Evolutionary conservation across 2,888 invertebrate genomes (phyloP), one percentile per base, ranked within the genome.

Genomic region (Microplitis manilae): DNA sequence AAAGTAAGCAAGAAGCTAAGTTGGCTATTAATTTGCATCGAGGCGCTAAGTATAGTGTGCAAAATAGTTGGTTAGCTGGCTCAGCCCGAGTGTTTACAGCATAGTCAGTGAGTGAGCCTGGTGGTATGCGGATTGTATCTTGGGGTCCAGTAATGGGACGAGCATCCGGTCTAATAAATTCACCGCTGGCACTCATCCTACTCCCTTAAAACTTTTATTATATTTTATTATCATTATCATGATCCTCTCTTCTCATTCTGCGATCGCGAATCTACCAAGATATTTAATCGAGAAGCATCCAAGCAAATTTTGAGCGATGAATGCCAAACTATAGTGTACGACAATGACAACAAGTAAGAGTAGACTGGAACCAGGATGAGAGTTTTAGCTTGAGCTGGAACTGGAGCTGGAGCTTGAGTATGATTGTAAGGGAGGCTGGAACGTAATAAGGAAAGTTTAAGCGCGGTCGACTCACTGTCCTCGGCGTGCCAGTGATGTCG

Each of bases 371-470:
- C 50, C 50, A 50, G 50, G 50, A 50, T 8, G 50, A 38, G 61
- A 40, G 30, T 30, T 30, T 30, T 30, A 30, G 30, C 30, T 30
- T 4, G 30, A 30, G 30, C 30, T 30, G 30, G 30, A 30, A 30
- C 30, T 30, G 30, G 30, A 4, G 30, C 4, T 30, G 30, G 30
- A 30, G 30, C 30, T 30, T 30, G 30, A 30, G 30, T 30, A 30
- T 30, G 30, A 50, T 50, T 50, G 50, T 59, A 15, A 41, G 41
- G 64, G 64, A 73, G 67, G 59, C 72, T 65, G 68, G 68, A 81
- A 80, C 77, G 81, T 83, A 84, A 84, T 83, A 83, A 84, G 83
- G 81, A 84, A 83, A 84, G 83, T 84, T 84, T 81, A 79, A 83
- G 81, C 80, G 78, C 77, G 79, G 80, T 80, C 67, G 75, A 80